Percentiles rank a stretch among this genome's conserved stretches.
phyloP scores from a whole-genome alignment of 2,113 vertebrate species.

The Cygnus atratus region DNA sequence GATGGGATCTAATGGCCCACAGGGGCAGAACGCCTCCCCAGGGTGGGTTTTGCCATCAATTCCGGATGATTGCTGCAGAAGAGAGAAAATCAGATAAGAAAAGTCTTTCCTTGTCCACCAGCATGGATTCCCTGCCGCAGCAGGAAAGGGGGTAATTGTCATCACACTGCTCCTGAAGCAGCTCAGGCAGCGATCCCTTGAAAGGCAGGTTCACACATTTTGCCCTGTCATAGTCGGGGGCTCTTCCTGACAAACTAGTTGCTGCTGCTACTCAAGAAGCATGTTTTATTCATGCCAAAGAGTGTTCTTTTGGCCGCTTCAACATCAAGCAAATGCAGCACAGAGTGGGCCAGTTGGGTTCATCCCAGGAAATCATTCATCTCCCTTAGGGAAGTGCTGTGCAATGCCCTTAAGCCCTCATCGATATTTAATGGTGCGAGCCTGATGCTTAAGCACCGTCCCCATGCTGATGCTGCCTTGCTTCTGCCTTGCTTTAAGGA shows the following conservation, averaged over 20 bases:
- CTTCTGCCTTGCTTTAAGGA: neutral
- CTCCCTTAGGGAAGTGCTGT: neutral
- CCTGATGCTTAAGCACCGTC: neutral
- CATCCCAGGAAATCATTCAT: neutral
- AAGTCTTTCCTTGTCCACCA: neutral
- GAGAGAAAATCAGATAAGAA: neutral
- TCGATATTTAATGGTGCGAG: neutral
- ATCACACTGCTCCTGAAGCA: neutral
- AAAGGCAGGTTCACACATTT: neutral
- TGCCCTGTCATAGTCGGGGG: neutral
- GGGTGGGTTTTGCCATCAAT: neutral
- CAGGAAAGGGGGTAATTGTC: neutral
- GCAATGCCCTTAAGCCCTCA: neutral
- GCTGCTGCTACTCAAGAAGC: neutral
- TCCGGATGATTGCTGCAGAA: neutral
- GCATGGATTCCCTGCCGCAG: neutral
- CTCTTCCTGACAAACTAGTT: neutral
- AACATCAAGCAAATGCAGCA: neutral
- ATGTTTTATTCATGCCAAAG: conserved; percentile 8
- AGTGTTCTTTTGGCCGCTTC: neutral
- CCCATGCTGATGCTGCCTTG: neutral
- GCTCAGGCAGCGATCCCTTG: neutral
- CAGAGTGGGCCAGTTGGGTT: neutral
- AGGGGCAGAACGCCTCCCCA: neutral
- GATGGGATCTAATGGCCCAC: neutral